A percentile compares a stretch with the other conserved stretches of the same genome.
Evolutionary conservation across 2,113 vertebrate species (phyloP).

Genomic region (Centrocercus urophasianus): DNA sequence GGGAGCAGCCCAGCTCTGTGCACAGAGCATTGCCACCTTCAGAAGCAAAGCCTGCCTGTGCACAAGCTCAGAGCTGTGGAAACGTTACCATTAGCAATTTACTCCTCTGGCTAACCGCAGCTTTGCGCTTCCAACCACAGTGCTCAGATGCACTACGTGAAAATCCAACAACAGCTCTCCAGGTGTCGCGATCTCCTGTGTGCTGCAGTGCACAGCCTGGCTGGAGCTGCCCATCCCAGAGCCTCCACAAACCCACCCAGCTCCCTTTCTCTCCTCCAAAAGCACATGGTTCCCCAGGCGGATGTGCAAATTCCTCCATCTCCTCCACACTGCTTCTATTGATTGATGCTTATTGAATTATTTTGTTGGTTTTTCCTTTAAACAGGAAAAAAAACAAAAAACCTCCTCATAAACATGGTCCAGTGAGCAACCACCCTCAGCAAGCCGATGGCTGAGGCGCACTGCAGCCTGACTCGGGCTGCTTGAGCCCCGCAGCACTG

Average conservation of each 20-base stretch:
- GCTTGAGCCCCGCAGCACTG: neutral
- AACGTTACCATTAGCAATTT: neutral
- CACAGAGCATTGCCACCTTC: neutral
- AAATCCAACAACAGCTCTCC: neutral
- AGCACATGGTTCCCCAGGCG: neutral
- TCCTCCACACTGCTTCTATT: neutral
- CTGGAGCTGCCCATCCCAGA: neutral
- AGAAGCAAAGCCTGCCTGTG: neutral
- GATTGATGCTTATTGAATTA: neutral
- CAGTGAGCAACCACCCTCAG: neutral
- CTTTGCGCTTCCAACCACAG: fast-evolving
- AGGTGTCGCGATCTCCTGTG: neutral
- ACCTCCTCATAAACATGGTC: fast-evolving
- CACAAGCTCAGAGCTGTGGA: neutral
- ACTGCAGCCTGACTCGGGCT: neutral
- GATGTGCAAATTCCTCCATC: neutral
- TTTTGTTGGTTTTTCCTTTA: neutral
- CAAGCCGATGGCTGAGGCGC: neutral
- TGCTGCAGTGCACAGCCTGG: neutral
- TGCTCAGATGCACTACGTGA: fast-evolving
- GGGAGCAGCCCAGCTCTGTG: neutral
- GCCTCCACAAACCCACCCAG: neutral
- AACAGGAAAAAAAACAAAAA: neutral
- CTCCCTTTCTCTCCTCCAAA: neutral
- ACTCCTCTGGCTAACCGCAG: neutral